Conservation (phyloP, 2,888 invertebrate genomes). For the Herminia tarsipennalis region DNA sequence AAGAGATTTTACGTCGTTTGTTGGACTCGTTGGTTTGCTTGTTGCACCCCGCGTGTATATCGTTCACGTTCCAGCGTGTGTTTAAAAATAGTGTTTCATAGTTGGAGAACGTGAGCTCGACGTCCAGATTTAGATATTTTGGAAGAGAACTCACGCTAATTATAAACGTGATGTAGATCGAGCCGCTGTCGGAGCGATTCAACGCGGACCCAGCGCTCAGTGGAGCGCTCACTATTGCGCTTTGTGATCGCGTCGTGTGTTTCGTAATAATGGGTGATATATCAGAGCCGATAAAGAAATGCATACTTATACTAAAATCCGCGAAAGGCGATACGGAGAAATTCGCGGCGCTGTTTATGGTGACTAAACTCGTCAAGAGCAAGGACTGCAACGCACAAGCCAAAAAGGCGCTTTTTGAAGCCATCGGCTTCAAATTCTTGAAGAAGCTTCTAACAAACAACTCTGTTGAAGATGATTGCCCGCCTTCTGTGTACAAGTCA, state of each 20-base stretch:
- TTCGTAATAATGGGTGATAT: slow-evolving; percentile 85
- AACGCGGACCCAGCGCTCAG: slow-evolving; percentile 73
- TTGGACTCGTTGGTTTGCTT: slow-evolving; percentile 49
- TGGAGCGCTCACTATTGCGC: slow-evolving; percentile 78
- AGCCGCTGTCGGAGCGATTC: slow-evolving; percentile 68
- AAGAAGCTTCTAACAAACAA: slow-evolving; percentile 91
- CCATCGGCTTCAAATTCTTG: slow-evolving; percentile 95
- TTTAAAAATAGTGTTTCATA: slow-evolving; percentile 82
- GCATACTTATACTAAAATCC: slow-evolving; percentile 91
- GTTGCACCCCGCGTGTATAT: slow-evolving; percentile 70
- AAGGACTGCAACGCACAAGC: slow-evolving; percentile 91
- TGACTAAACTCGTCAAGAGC: slow-evolving; percentile 94
- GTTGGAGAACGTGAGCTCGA: slow-evolving; percentile 85
- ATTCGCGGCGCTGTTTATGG: slow-evolving; percentile 96
- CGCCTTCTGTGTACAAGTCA: slow-evolving; percentile 95
- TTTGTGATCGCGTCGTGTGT: slow-evolving; percentile 71
- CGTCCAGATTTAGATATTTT: slow-evolving; percentile 86
- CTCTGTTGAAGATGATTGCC: slow-evolving; percentile 94
- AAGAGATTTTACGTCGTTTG: slow-evolving; percentile 58
- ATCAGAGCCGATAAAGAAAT: slow-evolving; percentile 94
- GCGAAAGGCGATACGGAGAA: slow-evolving; percentile 95
- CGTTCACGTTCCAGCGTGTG: slow-evolving; percentile 78
- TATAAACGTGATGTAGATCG: slow-evolving; percentile 84
- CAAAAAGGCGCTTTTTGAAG: slow-evolving; percentile 94
- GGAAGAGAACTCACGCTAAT: slow-evolving; percentile 83